Conservation (phyloP, 2,888 invertebrate genomes). For the Eupeodes luniger region DNA sequence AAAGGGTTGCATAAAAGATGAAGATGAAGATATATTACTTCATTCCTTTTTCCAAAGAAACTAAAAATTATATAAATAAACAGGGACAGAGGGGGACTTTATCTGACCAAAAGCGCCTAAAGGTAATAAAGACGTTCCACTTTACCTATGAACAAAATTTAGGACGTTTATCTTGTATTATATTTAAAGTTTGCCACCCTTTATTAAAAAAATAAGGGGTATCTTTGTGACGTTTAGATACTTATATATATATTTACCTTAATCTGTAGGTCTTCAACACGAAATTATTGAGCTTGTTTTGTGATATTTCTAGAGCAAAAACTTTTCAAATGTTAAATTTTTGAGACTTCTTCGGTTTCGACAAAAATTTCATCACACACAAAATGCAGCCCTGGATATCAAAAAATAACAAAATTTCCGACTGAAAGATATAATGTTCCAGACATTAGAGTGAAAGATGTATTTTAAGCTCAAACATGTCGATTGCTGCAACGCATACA, state of each 20-base stretch:
- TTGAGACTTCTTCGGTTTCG: no score
- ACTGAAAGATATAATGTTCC: constrained; percentile 53
- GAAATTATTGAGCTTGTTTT: no score
- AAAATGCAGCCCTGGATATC: background rate
- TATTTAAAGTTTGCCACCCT: no score
- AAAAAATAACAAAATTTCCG: background rate
- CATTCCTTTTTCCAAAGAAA: constrained; percentile 32
- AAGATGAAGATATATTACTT: constrained; percentile 35
- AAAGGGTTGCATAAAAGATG: constrained; percentile 33
- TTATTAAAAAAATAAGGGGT: no score
- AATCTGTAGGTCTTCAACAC: no score
- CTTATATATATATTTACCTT: no score
- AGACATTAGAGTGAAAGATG: constrained; percentile 46
- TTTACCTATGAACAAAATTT: no score
- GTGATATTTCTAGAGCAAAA: no score
- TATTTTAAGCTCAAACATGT: constrained; percentile 52
- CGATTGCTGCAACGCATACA: constrained; percentile 30
- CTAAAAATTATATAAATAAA: constrained; percentile 46
- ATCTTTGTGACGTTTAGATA: no score
- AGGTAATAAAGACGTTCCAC: no score
- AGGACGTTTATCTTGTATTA: no score
- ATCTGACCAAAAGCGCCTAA: background rate
- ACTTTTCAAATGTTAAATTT: no score
- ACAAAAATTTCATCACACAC: background rate
- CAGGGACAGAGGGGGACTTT: background rate